Percentiles rank a stretch among this genome's conserved stretches.
These are phyloP conservation scores for Temnothorax curvispinosus DNA, from an alignment of 1,140 invertebrate genomes.

Conservation along the genomic window DNA sequence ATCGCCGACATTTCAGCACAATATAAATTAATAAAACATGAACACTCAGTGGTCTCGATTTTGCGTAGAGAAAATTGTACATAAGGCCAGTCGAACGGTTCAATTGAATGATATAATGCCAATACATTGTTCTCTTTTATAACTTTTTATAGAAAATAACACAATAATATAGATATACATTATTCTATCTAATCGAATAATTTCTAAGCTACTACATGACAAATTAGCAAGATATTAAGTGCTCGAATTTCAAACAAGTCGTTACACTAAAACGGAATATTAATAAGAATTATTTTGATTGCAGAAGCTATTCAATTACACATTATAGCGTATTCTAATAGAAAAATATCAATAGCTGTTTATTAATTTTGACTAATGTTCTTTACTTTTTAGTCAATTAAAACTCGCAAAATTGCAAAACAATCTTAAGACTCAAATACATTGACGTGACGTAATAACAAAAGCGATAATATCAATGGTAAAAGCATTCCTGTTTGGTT, in stretches of 20 bases:
- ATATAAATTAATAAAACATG: constrained; percentile 56
- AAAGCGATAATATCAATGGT: constrained; percentile 13
- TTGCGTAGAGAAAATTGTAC: background rate
- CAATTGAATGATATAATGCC: background rate
- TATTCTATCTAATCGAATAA: background rate
- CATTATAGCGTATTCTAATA: background rate
- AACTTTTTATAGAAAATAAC: constrained; percentile 8
- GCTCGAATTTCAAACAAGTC: background rate
- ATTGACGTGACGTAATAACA: background rate
- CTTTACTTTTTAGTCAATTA: background rate
- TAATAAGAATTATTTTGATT: background rate
- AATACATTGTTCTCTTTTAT: background rate
- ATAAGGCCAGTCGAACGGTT: background rate
- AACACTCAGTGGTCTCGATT: constrained; percentile 17
- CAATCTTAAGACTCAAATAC: background rate
- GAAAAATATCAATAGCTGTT: background rate
- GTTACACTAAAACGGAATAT: background rate
- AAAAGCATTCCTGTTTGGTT: constrained; percentile 5
- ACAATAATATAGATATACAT: background rate
- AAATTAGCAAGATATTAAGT: background rate
- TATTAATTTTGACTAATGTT: background rate
- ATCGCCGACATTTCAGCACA: background rate
- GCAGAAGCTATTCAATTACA: background rate
- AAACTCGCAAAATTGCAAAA: background rate
- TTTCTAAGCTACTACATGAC: background rate